Evolutionary conservation across 1,140 invertebrate species (phyloP).

Genomic region (Zaprionus vittiger): DNA sequence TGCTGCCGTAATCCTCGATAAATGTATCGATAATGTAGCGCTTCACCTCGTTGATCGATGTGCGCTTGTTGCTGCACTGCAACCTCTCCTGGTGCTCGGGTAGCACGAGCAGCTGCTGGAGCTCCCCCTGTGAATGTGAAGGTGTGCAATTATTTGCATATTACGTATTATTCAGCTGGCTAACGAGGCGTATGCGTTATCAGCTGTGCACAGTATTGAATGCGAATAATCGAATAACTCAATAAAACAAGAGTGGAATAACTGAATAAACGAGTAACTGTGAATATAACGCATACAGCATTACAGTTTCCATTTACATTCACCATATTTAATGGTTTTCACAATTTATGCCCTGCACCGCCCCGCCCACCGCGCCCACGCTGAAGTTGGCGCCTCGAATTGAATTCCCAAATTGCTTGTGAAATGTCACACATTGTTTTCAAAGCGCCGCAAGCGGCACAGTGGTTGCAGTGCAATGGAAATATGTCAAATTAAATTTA

Average conservation of each 20-base stretch:
- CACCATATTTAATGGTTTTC: constrained; percentile 38
- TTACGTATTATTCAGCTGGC: constrained; percentile 51
- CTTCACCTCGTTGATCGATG: constrained; percentile 83
- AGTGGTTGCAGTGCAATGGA: constrained; percentile 9
- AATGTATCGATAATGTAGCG: constrained; percentile 84
- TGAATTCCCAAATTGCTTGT: constrained; percentile 35
- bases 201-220: constrained; percentile 31
- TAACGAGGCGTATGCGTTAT: constrained; percentile 61
- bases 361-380: no score
- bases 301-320: constrained; percentile 26
- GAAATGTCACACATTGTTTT: constrained; percentile 39
- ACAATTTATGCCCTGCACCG: constrained; percentile 17
- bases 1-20: constrained; percentile 79
- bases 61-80: constrained; percentile 79
- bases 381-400: not conserved
- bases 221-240: constrained; percentile 3
- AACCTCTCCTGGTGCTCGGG: constrained; percentile 79
- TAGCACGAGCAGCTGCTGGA: constrained; percentile 77
- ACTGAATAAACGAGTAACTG: not conserved
- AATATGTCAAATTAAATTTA: not conserved
- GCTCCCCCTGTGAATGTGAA: constrained; percentile 67
- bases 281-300: constrained; percentile 25
- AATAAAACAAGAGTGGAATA: not conserved
- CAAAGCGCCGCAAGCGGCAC: not conserved
- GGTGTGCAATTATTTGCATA: constrained; percentile 49